Evolutionary conservation across 2,113 vertebrate genomes (phyloP).

Genomic region (Equus quagga): DNA sequence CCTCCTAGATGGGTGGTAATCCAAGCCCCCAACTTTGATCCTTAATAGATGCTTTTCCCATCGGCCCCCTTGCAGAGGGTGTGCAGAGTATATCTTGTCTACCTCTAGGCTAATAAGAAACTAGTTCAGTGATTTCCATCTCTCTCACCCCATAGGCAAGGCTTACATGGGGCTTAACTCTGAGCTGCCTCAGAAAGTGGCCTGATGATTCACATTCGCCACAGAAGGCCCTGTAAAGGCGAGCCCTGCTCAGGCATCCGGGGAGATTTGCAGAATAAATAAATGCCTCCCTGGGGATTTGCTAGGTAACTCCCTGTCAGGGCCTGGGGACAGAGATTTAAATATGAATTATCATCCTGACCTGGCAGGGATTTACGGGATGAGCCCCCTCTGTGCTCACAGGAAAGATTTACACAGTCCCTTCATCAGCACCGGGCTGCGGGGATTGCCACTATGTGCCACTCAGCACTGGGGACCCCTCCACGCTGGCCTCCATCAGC

Average conservation of each 20-base stretch:
- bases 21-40: neutral
- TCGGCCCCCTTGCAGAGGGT: neutral
- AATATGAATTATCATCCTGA: conserved; percentile 13
- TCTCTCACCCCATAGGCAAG: neutral
- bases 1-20: neutral
- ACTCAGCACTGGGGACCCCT: neutral
- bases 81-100: neutral
- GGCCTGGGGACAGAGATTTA: conserved; percentile 30
- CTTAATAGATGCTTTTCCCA: conserved; percentile 1
- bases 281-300: conserved; percentile 23
- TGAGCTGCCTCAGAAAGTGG: neutral
- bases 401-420: neutral
- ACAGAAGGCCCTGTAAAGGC: neutral
- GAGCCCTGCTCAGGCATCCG: neutral
- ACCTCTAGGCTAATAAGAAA: neutral
- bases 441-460: neutral
- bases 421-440: neutral
- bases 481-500: fast-evolving
- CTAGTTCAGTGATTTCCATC: conserved; percentile 26
- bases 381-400: neutral
- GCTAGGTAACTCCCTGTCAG: neutral
- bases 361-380: conserved; percentile 24
- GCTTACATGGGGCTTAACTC: neutral
- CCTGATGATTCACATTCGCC: neutral
- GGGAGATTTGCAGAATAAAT: conserved; percentile 34